phyloP scores from a whole-genome alignment of 2,888 invertebrate genomes.

The Drosophila sordidula region DNA sequence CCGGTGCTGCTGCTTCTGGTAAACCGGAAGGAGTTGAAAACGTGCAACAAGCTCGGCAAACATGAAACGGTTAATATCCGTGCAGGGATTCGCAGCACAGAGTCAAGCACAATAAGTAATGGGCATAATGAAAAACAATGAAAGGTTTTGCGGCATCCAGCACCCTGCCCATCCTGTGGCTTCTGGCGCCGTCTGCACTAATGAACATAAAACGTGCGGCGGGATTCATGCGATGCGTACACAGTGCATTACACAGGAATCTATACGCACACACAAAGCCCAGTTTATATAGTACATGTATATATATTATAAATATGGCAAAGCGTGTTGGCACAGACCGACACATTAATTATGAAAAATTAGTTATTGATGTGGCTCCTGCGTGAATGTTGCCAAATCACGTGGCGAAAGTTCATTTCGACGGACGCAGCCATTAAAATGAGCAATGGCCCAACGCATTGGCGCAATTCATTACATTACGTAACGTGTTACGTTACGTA shows the following conservation, averaged over 20 bases:
- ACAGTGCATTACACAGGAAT: slow-evolving; percentile 13
- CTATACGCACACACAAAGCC: neutral
- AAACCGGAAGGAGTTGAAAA: slow-evolving; percentile 18
- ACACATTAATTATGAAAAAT: slow-evolving; percentile 72
- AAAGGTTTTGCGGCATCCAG: slow-evolving; percentile 42
- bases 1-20: slow-evolving; percentile 2
- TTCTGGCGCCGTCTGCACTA: slow-evolving; percentile 24
- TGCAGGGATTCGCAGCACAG: neutral
- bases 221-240: slow-evolving; percentile 34
- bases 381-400: slow-evolving; percentile 56
- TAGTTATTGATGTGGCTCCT: slow-evolving; percentile 70
- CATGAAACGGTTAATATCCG: slow-evolving; percentile 21
- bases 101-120: slow-evolving; percentile 19
- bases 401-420: slow-evolving; percentile 70
- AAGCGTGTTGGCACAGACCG: slow-evolving; percentile 5
- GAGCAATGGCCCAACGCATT: slow-evolving; percentile 47
- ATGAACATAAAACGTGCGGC: slow-evolving; percentile 57
- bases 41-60: slow-evolving; percentile 5
- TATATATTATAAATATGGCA: slow-evolving; percentile 5
- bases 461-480: slow-evolving; percentile 18
- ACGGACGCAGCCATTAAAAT: slow-evolving; percentile 60
- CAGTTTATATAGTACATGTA: neutral
- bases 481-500: slow-evolving; percentile 16
- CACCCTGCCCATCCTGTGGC: neutral
- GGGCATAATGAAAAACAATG: slow-evolving; percentile 55